Base-by-base conservation (phyloP, 2,888 invertebrate genomes). In the Allolobophora icterica region DNA sequence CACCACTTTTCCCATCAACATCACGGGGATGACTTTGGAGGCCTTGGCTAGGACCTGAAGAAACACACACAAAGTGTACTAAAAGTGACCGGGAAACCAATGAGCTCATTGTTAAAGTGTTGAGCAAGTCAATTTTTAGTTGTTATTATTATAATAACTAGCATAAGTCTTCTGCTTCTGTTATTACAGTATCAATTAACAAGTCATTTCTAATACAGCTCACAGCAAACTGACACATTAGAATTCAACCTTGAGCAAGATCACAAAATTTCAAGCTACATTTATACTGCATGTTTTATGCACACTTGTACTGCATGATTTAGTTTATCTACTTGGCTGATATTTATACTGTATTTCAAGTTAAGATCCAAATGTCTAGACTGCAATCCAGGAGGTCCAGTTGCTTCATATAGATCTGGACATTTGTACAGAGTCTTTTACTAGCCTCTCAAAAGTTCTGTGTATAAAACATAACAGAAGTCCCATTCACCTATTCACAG, bases 1-100 rank as follows among this genome's bases (percentile, higher is more conserved):
- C 91, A 99, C 96, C 92, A 99, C 95, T 96, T 97, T 97, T 38
- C 99, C 99, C 99, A 99, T 99, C 94, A 99, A 95, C 99, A 99
- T 99, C 90, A 99, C 99, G 6, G 95, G 95, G 71, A 95, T 95
- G 30, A 95, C 94, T 96, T 99, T 99, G 93, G 98, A 98, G n/a
- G 99, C 98, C 96, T 99, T 99, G 34, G 95, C 95, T n/a, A 95
- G 92, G 93, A 98, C 98, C 96, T 99, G 99, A 30, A 92, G 40
- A 84, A 24, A 87, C 21, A 34, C 87, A 87, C 6, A 34, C 11
- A 89, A 38, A 40, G 34, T 35, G 4, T 87, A 34, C 19, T n/a
- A 87, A 87, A 87, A 87, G 38, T 19, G 19, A 30, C 34, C 24
- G 33, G 34, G 1, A 87, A 87, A 34, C 38, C 33, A 87, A 87